Conservation (phyloP, 2,113 vertebrate genomes). For the Columba janthina region DNA sequence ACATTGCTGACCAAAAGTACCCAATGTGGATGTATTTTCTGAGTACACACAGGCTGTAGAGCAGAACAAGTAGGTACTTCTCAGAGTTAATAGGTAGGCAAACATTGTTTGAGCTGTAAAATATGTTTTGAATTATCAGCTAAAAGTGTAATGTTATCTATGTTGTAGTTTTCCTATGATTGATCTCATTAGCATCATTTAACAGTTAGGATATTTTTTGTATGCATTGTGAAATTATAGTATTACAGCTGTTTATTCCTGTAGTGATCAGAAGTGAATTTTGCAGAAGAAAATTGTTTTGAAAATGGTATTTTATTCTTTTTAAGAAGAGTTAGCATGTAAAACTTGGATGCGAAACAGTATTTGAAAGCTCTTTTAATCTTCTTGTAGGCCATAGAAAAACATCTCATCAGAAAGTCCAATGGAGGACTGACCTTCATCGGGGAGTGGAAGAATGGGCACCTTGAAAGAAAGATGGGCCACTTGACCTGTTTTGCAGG, state of each 20-base stretch:
- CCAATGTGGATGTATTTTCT: not conserved
- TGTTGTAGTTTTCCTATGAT: not conserved
- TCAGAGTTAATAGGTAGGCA: not conserved
- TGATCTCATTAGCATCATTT: not conserved
- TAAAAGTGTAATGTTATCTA: not conserved
- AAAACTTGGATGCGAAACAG: not conserved
- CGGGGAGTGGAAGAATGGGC: conserved; percentile 98
- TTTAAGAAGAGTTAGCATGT: not conserved
- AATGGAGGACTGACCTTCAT: conserved; percentile 95
- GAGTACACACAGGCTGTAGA: not conserved
- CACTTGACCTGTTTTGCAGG: conserved; percentile 98
- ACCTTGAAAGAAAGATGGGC: conserved; percentile 98
- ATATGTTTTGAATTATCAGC: not conserved
- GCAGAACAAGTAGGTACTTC: not conserved
- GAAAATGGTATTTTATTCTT: not conserved
- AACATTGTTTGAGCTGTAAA: not conserved
- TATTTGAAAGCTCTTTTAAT: conserved; percentile 32
- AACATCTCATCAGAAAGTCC: conserved; percentile 94
- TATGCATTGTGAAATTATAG: not conserved
- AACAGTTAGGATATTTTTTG: not conserved
- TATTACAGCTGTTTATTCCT: not conserved
- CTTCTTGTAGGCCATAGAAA: conserved; percentile 90
- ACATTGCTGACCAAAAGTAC: not conserved
- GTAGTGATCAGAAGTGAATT: not conserved
- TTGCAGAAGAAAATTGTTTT: not conserved